These are phyloP conservation scores for Diarsia dahlii DNA, from an alignment of 2,888 invertebrate genomes.

Conservation along the genomic window DNA sequence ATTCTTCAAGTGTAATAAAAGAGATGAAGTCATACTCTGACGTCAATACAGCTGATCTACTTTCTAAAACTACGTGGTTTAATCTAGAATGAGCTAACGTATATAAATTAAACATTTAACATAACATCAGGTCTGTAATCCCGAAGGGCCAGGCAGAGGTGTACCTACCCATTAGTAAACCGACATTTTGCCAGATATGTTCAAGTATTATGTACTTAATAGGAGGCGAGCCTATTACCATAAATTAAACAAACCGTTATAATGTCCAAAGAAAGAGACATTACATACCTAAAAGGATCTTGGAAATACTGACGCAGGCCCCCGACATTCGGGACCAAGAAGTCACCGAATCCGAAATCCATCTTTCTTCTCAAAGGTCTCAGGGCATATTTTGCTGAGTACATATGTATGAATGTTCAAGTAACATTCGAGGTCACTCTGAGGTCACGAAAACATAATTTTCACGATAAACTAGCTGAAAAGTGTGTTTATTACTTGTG, in stretches of 20 bases:
- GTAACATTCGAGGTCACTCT: slow-evolving; percentile 72
- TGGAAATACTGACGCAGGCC: slow-evolving; percentile 82
- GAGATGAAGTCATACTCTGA: slow-evolving; percentile 12
- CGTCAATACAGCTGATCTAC: slow-evolving; percentile 6
- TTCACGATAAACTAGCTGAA: slow-evolving; percentile 65
- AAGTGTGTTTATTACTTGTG: slow-evolving; percentile 80
- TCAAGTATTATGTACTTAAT: too few relatives aligned
- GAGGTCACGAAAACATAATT: slow-evolving; percentile 83
- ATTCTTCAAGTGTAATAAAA: neutral
- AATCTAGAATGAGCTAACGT: slow-evolving; percentile 28
- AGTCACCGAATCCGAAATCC: slow-evolving; percentile 87
- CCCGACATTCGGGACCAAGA: slow-evolving; percentile 83
- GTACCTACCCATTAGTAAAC: too few relatives aligned
- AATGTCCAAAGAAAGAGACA: slow-evolving; percentile 20
- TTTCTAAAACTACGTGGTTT: slow-evolving; percentile 1
- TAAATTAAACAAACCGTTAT: slow-evolving; percentile 4
- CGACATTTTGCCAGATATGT: too few relatives aligned
- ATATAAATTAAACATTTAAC: neutral
- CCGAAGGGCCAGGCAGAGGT: too few relatives aligned
- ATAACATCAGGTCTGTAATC: too few relatives aligned
- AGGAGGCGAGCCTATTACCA: too few relatives aligned
- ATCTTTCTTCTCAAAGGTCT: slow-evolving; percentile 78
- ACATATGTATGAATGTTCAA: slow-evolving; percentile 69
- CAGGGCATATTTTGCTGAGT: slow-evolving; percentile 71
- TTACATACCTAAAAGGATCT: slow-evolving; percentile 83